phyloP scores from a whole-genome alignment of 2,888 invertebrate genomes.

The Quadriops clusia region DNA sequence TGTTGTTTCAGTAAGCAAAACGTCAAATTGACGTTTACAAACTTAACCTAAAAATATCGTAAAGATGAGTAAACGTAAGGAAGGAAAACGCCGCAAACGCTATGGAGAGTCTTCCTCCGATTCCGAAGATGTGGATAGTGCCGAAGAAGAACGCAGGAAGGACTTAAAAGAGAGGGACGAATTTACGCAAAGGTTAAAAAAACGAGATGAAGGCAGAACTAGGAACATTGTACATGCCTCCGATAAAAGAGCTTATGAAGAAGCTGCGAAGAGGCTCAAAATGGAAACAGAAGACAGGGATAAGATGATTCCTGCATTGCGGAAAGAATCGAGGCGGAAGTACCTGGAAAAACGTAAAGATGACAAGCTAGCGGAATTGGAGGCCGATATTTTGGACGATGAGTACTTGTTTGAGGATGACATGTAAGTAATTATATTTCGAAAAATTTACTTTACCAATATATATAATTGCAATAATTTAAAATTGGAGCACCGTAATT shows the following conservation, averaged over 20 bases:
- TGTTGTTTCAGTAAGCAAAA: no score
- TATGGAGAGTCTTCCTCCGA: conserved; percentile 45
- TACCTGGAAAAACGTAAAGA: conserved; percentile 93
- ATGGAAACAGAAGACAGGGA: conserved; percentile 77
- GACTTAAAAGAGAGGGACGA: conserved; percentile 91
- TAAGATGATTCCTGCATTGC: conserved; percentile 74
- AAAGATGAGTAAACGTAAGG: conserved; percentile 15
- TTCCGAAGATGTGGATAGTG: conserved; percentile 53
- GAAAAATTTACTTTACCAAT: background rate
- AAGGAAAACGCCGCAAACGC: conserved; percentile 36
- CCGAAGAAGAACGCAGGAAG: conserved; percentile 64
- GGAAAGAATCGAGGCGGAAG: conserved; percentile 83
- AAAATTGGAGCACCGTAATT: background rate
- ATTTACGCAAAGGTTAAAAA: conserved; percentile 77
- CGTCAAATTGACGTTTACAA: no score
- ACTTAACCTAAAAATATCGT: no score
- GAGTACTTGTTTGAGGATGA: conserved; percentile 87
- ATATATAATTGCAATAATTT: conserved; percentile 4
- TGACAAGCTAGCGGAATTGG: conserved; percentile 90
- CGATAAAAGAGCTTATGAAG: conserved; percentile 62
- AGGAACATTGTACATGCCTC: conserved; percentile 62
- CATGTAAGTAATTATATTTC: conserved; percentile 47
- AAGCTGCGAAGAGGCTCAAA: conserved; percentile 84
- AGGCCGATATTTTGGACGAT: conserved; percentile 91
- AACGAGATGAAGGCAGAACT: conserved; percentile 80